Conservation (phyloP, 2,113 vertebrate genomes). For the Lepus timidus region DNA sequence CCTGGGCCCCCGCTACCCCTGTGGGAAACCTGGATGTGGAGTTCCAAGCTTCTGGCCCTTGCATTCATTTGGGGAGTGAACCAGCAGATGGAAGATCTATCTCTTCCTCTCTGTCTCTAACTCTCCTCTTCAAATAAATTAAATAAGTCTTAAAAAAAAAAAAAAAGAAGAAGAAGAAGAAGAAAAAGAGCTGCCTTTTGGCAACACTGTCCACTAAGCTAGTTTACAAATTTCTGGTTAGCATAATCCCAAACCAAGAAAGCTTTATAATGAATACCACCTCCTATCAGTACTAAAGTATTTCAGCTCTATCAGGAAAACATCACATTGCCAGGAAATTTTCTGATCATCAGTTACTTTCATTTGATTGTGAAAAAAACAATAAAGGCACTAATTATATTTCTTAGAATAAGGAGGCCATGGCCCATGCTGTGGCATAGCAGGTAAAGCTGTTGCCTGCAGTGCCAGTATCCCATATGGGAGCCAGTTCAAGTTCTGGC, state of each 20-base stretch:
- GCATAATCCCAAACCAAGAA: constrained; percentile 75
- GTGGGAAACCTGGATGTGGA: too few species aligned
- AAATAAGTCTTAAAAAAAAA: too few species aligned
- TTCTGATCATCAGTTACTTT: constrained; percentile 37
- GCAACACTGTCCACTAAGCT: constrained; percentile 70
- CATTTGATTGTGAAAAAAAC: constrained; percentile 30
- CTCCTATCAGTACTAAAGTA: constrained; percentile 16
- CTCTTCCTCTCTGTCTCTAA: too few species aligned
- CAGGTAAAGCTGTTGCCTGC: too few species aligned
- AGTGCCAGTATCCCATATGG: not conserved
- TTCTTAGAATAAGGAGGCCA: not conserved
- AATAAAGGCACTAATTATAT: not conserved
- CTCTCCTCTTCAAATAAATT: too few species aligned
- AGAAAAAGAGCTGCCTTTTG: constrained; percentile 69
- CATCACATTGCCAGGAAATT: not conserved
- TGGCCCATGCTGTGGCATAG: not conserved
- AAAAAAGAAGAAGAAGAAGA: too few species aligned
- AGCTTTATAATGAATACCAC: constrained; percentile 73
- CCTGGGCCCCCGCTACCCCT: too few species aligned
- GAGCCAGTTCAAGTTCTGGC: too few species aligned
- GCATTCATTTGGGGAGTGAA: too few species aligned
- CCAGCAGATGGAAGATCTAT: too few species aligned
- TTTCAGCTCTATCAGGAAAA: not conserved
- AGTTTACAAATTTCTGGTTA: constrained; percentile 68
- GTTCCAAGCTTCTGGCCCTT: too few species aligned